Conservation (phyloP, 1,140 invertebrate genomes). For the Pseudomyrmex concolor region DNA sequence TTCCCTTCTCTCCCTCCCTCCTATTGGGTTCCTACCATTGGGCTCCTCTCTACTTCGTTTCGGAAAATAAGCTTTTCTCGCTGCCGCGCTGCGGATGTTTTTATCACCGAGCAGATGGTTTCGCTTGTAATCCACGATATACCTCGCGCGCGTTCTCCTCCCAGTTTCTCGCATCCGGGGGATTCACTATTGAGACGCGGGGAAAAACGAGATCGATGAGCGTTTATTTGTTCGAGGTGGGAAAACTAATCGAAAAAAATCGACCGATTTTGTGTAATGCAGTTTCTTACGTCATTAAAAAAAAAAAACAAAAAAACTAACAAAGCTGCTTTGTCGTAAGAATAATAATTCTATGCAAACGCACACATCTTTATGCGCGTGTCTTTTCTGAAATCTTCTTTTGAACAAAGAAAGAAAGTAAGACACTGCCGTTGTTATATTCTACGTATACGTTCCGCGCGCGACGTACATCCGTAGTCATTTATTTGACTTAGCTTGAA, state of each 20-base stretch:
- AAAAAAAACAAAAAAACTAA: no score
- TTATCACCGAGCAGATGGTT: slow-evolving; percentile 59
- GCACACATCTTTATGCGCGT: not conserved
- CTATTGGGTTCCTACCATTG: no score
- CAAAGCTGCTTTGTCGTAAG: not conserved
- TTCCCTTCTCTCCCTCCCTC: not conserved
- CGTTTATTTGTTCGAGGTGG: slow-evolving; percentile 39
- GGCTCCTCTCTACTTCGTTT: slow-evolving; percentile 62
- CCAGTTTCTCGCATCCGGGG: not conserved
- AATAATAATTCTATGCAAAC: not conserved
- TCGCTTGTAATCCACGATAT: slow-evolving; percentile 63
- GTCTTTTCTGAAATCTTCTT: not conserved
- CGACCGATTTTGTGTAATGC: not conserved
- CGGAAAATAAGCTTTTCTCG: slow-evolving; percentile 66
- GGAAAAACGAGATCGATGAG: slow-evolving; percentile 41
- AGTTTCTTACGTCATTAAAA: no score
- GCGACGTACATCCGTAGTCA: not conserved
- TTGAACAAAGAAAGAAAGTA: not conserved
- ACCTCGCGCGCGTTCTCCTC: not conserved
- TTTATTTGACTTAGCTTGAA: not conserved
- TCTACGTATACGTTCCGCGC: no score
- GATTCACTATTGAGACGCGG: slow-evolving; percentile 45
- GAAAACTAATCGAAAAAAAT: not conserved
- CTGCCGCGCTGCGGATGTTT: slow-evolving; percentile 44
- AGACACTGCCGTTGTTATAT: no score